Evolutionary conservation across 2,888 invertebrate species (phyloP).

Genomic region (Ceratothoa steindachneri): DNA sequence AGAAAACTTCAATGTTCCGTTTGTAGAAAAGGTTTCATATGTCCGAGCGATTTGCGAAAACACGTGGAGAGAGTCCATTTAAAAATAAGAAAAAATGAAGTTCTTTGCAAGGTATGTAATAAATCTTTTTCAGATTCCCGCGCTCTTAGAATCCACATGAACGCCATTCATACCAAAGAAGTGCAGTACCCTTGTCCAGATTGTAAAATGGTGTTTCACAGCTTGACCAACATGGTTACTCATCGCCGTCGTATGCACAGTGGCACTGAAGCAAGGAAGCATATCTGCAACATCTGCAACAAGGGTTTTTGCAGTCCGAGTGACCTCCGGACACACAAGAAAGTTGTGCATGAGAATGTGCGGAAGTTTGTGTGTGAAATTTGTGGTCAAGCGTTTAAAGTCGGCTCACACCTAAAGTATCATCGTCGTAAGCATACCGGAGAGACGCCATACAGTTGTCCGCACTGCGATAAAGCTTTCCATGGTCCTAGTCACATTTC

Average conservation of each 20-base stretch:
- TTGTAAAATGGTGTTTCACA: constrained; percentile 40
- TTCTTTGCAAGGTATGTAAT: constrained; percentile 36
- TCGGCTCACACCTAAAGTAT: constrained; percentile 35
- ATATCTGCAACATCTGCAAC: constrained; percentile 30
- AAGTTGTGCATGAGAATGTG: constrained; percentile 35
- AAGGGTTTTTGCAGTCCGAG: constrained; percentile 37
- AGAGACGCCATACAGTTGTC: constrained; percentile 37
- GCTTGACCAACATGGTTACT: constrained; percentile 38
- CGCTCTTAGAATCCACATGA: constrained; percentile 37
- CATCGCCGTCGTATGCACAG: constrained; percentile 38
- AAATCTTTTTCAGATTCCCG: constrained; percentile 37
- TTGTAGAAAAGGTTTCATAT: constrained; percentile 34
- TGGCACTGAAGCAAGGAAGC: constrained; percentile 29
- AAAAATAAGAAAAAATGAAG: constrained; percentile 36
- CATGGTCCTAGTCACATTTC: constrained; percentile 40
- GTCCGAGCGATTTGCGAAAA: constrained; percentile 35
- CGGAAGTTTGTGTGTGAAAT: constrained; percentile 38
- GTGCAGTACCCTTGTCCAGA: constrained; percentile 39
- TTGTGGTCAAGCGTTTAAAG: constrained; percentile 36
- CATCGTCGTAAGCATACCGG: constrained; percentile 40
- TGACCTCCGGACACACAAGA: constrained; percentile 31
- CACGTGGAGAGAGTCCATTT: constrained; percentile 38
- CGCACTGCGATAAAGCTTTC: constrained; percentile 36
- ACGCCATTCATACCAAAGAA: constrained; percentile 34
- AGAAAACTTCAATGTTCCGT: constrained; percentile 28